phyloP scores from a whole-genome alignment of 1,140 invertebrate species.

The Delia radicum region DNA sequence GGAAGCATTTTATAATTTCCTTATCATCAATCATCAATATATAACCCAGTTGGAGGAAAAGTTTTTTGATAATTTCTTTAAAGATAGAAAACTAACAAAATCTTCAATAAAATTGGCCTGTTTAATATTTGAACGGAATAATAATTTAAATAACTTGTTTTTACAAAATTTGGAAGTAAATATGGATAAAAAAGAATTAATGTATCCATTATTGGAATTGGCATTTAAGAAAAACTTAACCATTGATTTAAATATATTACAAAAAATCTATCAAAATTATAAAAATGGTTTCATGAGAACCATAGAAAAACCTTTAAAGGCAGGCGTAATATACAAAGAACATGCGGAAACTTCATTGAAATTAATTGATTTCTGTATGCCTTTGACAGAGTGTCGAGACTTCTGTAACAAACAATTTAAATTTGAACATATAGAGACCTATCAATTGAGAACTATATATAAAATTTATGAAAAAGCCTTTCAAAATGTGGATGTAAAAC shows the following conservation, averaged over 20 bases:
- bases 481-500: conserved; percentile 39
- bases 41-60: conserved; percentile 56
- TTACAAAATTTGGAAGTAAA: conserved; percentile 32
- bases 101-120: conserved; percentile 58
- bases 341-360: conserved; percentile 58
- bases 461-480: conserved; percentile 59
- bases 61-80: conserved; percentile 57
- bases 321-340: conserved; percentile 62
- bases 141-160: conserved; percentile 56
- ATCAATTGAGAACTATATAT: conserved; percentile 60
- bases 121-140: conserved; percentile 58
- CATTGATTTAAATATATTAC: conserved; percentile 53
- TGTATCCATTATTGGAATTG: conserved; percentile 60
- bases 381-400: conserved; percentile 59
- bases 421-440: conserved; percentile 61
- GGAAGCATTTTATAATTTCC: conserved; percentile 59
- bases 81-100: conserved; percentile 57
- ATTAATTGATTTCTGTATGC: conserved; percentile 61
- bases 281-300: conserved; percentile 62
- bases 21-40: conserved; percentile 62
- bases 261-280: conserved; percentile 60
- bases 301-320: conserved; percentile 66
- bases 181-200: conserved; percentile 60
- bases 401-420: conserved; percentile 62
- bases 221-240: conserved; percentile 54